Conservation (phyloP, 2,888 invertebrate species). For the Morpho achilles region DNA sequence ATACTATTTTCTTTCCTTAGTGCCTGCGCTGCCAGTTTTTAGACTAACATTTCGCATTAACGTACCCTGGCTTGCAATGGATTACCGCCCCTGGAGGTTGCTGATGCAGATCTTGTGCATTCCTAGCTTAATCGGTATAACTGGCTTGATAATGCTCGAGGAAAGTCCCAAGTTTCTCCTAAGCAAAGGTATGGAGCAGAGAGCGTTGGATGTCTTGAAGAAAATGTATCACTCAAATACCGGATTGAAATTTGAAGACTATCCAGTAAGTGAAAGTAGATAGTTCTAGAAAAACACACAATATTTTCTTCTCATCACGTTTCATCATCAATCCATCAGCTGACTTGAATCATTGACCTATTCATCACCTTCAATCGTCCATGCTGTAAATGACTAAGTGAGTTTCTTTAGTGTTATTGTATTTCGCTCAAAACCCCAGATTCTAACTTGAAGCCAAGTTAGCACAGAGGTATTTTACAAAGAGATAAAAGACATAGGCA, state of each 20-base stretch:
- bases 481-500: too few species aligned
- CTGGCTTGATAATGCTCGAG: slow-evolving; percentile 76
- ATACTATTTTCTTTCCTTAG: slow-evolving; percentile 34
- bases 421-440: too few species aligned
- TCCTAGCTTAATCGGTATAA: slow-evolving; percentile 80
- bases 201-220: slow-evolving; percentile 68
- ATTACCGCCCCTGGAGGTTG: slow-evolving; percentile 86
- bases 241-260: slow-evolving; percentile 35
- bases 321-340: too few species aligned
- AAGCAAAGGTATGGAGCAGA: slow-evolving; percentile 76
- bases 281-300: neutral
- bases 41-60: slow-evolving; percentile 49
- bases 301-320: too few species aligned
- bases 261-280: slow-evolving; percentile 38
- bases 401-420: too few species aligned
- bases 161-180: slow-evolving; percentile 89
- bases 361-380: too few species aligned
- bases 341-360: too few species aligned
- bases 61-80: slow-evolving; percentile 59
- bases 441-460: too few species aligned
- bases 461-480: too few species aligned
- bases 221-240: slow-evolving; percentile 46
- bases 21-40: slow-evolving; percentile 52
- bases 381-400: too few species aligned
- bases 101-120: slow-evolving; percentile 82